Evolutionary conservation across 2,113 vertebrate genomes (phyloP), one percentile per base, ranked within the genome.

Genomic region (Cygnus atratus): DNA sequence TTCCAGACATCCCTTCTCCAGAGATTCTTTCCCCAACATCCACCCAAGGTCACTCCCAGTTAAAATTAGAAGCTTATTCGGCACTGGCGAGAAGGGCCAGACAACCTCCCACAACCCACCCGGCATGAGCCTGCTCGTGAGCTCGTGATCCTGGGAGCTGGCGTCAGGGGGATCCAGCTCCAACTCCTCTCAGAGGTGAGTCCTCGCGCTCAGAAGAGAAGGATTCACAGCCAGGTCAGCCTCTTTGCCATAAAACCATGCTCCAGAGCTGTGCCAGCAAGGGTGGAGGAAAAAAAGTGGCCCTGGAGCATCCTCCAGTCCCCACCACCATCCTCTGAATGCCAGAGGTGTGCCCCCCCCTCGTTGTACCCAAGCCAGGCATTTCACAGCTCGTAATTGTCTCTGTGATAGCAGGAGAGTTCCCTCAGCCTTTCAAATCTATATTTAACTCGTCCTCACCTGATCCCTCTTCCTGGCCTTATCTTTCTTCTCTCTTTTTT

Each of bases 11-110:
- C 46, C 21, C 59, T 74, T 59, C 65, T 77, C n/a, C 15, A 13
- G 50, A 41, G 37, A 37, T 81, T 87, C n/a, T 28, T 81, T 41
- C 50, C 58, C 37, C 14, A 39, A 15, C 9, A 20, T 18, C 48
- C 28, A 33, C 21, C 62, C 78, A 93, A 92, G 84, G 82, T 94
- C 88, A 85, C 5, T 87, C 29, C 13, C 44, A 48, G 84, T 62
- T 95, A 93, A 95, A 94, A 90, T 93, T 39, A 90, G 70, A 39
- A 82, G 54, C 57, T 93, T 91, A 39, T 57, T 57, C 87, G 68
- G 54, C 0, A 0, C 1, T 41, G 17, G 46, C 17, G 52, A 63
- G 70, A 33, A 78, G 66, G 28, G 14, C 37, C 10, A 0, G 74
- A 25, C 70, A 91, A 33, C 31, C 89, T 52, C 66, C 62, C 77